A percentile compares a stretch with the other conserved stretches of the same genome.
Evolutionary conservation across 2,113 vertebrate species (phyloP).

Genomic region (Cyprinodon variegatus): DNA sequence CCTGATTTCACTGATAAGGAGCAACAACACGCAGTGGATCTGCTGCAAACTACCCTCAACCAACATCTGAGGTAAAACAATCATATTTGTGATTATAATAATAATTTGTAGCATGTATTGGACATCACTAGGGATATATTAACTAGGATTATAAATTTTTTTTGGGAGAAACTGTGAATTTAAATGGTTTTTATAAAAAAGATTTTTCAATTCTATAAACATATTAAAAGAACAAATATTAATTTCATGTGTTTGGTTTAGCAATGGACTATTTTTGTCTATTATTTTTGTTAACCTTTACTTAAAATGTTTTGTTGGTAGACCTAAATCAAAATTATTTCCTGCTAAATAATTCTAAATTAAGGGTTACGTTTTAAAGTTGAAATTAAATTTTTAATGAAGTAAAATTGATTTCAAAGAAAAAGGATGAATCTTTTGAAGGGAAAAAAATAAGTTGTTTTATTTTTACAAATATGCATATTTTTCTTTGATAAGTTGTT

Average conservation of each 20-base stretch:
- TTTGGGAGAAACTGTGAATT: too few relatives aligned
- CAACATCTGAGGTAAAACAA: not conserved
- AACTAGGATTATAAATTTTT: too few relatives aligned
- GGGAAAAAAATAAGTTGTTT: too few relatives aligned
- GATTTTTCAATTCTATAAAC: not conserved
- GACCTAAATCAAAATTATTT: not conserved
- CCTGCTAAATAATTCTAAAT: not conserved
- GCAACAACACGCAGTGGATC: not conserved
- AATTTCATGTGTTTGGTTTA: not conserved
- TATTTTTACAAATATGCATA: too few relatives aligned
- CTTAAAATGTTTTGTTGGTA: not conserved
- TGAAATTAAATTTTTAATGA: too few relatives aligned
- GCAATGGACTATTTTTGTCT: too few relatives aligned
- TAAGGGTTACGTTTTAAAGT: not conserved
- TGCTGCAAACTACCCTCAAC: not conserved
- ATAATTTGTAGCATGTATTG: not conserved
- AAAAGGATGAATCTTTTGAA: too few relatives aligned
- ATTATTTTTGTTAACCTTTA: not conserved
- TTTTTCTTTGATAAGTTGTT: too few relatives aligned
- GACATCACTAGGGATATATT: too few relatives aligned
- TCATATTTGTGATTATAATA: not conserved
- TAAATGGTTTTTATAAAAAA: not conserved
- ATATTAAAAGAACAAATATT: not conserved
- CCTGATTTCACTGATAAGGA: constrained; percentile 8
- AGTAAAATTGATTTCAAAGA: too few relatives aligned